phyloP scores from a whole-genome alignment of 2,797 vertebrate species.

The Potorous gilbertii region DNA sequence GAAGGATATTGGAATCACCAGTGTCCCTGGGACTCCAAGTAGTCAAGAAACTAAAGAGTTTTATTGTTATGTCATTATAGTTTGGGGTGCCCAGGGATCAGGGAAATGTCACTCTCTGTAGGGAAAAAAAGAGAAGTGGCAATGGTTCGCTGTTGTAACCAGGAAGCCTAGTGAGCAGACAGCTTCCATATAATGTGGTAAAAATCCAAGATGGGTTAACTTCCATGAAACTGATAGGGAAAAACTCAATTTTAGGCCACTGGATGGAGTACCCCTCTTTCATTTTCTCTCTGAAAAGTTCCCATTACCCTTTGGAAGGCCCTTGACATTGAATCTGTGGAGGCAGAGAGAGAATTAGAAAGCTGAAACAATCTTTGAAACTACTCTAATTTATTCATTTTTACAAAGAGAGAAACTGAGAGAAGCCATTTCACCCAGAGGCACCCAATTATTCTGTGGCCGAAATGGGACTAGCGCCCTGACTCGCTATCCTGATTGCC shows the following conservation, averaged over 20 bases:
- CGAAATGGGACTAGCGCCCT: not conserved
- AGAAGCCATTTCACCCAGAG: not conserved
- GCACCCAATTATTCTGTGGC: not conserved
- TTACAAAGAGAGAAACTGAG: not conserved
- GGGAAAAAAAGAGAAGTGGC: constrained; percentile 55
- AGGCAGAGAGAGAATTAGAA: not conserved
- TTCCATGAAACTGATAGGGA: constrained; percentile 26
- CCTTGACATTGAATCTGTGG: not conserved
- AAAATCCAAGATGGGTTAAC: constrained; percentile 28
- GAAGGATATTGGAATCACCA: not conserved
- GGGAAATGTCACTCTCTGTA: not conserved
- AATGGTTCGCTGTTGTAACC: constrained; percentile 73
- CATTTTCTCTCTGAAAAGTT: not conserved
- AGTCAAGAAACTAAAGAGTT: not conserved
- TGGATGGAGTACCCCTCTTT: not conserved
- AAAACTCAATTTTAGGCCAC: not conserved
- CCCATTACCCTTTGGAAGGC: not conserved
- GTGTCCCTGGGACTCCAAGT: not conserved
- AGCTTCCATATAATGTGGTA: constrained; percentile 7
- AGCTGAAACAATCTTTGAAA: not conserved
- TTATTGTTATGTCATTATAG: not conserved
- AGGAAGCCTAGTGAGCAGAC: constrained; percentile 29
- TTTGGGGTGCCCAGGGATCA: not conserved
- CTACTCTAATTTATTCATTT: not conserved
- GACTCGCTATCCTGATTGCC: not conserved